Evolutionary conservation across 1,140 invertebrate species (phyloP), one percentile per base, ranked within the genome.

Genomic region (Drosophila hydei): DNA sequence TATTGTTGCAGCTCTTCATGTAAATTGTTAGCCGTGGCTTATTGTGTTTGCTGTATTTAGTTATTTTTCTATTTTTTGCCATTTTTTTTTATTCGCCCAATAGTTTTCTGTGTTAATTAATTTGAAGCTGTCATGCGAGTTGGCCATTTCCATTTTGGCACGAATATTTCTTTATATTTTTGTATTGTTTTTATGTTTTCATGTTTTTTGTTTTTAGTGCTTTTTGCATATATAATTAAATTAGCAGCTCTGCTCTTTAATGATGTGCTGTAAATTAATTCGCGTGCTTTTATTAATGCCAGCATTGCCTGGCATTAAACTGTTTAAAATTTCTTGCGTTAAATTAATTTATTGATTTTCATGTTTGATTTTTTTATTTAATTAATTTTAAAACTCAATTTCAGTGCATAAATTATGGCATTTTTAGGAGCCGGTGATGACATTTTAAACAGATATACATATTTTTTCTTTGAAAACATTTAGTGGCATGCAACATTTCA

Each of bases 51-150:
- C n/a, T 40, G 38, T 14, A 14, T n/a, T n/a, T 40, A 14, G n/a
- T 4, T 40, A 0, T 40, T 14, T n/a, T 14, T n/a, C 16, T 16
- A 50, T 61, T 64, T 63, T 27, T 52, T 51, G 1, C 3, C 7
- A 3, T 11, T 33, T 11, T 33, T 48, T 69, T 74, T 74, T 6
- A 67, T 70, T 72, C 80, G 73, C 48, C 63, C 81, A 77, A 81
- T 87, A 87, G 81, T 81, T 87, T 81, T 87, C 78, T 87, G 81
- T 87, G 83, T 81, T 87, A 87, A 87, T 87, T 87, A 87, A 87
- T 87, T 88, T 78, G 60, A 65, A 36, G 75, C 81, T 81, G 83
- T 69, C 81, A 88, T 78, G 81, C 81, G 71, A 87, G 63, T 72
- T 77, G 51, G 42, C 50, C 55, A 70, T 70, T 72, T 80, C 21